Base-by-base conservation (phyloP, 2,797 vertebrate species). In the Bradypodion ventrale region DNA sequence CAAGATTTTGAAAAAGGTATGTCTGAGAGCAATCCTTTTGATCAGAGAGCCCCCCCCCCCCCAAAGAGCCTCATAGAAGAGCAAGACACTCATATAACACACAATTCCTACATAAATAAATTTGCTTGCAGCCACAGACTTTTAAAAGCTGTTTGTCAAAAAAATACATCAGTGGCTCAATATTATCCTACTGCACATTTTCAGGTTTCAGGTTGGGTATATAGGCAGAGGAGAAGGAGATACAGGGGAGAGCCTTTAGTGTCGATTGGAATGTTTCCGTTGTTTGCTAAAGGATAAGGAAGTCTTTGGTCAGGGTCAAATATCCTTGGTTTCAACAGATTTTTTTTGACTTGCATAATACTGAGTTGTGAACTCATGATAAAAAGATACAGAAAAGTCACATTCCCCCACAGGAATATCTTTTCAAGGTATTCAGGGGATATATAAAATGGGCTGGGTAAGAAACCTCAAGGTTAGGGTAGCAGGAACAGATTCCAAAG, bases 271-370 rank as follows among this genome's bases (percentile, higher is more conserved):
- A 94, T 93, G 92, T 89, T 91, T 91, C 88, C 89, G 84, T 86
- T 93, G 92, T 94, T 94, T 94, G 92, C 91, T 91, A 91, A 94
- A 94, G 90, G 94, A 92, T 92, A 91, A 93, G 90, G n/a, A 92
- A 91, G 87, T 88, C 81, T 90, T 90, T 91, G 87, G 90, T 92
- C 92, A 94, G 90, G 90, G 93, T 93, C 92, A 93, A 91, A 92
- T 84, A 87, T 80, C 88, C 90, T 83, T 82, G 85, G 85, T 90
- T 85, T 94, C 91, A 91, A 92, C 78, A 93, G 88, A 2, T 52
- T 35, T 68, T 68, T 60, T 13, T 90, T 66, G 87, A 81, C 90
- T 93, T 92, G 85, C 80, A 65, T 86, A 91, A 88, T 79, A 87
- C 87, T 87, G 69, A 89, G 44, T 89, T 84, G 81, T 82, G 86